A percentile compares a stretch with the other conserved stretches of the same genome.
Conservation (phyloP, 23 tunicate genomes). For the Halocynthia roretzi region DNA sequence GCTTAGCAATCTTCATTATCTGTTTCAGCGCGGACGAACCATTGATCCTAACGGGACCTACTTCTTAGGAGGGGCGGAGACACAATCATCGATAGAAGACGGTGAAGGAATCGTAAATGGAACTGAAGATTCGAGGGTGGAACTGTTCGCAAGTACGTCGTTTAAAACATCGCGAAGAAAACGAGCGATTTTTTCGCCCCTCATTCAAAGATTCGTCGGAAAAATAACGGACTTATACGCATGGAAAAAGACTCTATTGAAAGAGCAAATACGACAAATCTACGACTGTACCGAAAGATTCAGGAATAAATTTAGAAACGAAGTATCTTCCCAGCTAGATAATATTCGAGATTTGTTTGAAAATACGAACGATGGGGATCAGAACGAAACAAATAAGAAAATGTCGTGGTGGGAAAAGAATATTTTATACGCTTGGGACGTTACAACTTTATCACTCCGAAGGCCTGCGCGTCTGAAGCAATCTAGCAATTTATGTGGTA, state of each 20-base stretch:
- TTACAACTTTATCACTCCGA: conserved; percentile 10
- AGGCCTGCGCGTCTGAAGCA: conserved; percentile 12
- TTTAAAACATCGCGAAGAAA: neutral
- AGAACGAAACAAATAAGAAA: too few species aligned
- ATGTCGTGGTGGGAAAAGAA: conserved; percentile 1
- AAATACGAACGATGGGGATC: too few species aligned
- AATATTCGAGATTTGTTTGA: too few species aligned
- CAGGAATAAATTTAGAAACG: neutral
- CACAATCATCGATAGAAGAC: neutral
- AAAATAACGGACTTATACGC: conserved; percentile 18
- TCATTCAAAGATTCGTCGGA: conserved; percentile 22
- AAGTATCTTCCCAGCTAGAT: neutral
- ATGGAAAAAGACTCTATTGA: conserved; percentile 10
- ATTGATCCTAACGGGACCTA: conserved; percentile 12
- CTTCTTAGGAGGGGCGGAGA: conserved; percentile 18
- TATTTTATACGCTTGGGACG: conserved; percentile 13
- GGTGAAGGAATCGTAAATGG: conserved; percentile 1
- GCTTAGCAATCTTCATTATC: neutral
- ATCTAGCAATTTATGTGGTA: conserved; percentile 18
- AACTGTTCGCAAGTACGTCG: conserved; percentile 4
- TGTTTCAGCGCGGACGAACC: neutral
- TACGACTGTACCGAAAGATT: neutral
- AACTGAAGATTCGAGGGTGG: conserved; percentile 1
- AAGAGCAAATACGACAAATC: neutral
- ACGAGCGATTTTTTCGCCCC: neutral